Evolutionary conservation across 2,888 invertebrate genomes (phyloP).

Genomic region (Xylota segnis): DNA sequence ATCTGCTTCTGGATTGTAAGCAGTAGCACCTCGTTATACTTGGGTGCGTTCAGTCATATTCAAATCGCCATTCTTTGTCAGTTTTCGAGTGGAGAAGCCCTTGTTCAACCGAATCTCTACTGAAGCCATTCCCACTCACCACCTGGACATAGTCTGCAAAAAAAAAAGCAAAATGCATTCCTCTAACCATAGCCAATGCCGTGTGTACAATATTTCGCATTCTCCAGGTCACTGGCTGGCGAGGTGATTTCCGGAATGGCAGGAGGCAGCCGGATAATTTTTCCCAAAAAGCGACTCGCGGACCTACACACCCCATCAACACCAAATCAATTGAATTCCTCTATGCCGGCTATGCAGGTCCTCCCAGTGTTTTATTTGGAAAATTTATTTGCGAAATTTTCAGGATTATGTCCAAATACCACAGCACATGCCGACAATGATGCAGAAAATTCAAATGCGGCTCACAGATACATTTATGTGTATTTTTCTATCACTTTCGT

Average conservation of each 20-base stretch:
- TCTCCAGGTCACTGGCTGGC: slow-evolving; percentile 43
- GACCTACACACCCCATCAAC: slow-evolving; percentile 1
- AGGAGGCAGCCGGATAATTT: slow-evolving; percentile 27
- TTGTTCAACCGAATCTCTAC: not conserved
- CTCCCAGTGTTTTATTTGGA: slow-evolving; percentile 35
- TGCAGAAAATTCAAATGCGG: slow-evolving; percentile 20
- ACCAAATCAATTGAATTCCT: not conserved
- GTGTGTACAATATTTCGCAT: slow-evolving; percentile 46
- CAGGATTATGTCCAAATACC: slow-evolving; percentile 24
- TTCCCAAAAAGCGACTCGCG: slow-evolving; percentile 13
- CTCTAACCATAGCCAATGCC: not conserved
- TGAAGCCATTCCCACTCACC: not conserved
- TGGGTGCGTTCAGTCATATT: too few species aligned
- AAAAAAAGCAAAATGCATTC: not conserved
- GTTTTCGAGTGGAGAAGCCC: too few species aligned
- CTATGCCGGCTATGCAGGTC: not conserved
- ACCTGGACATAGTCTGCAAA: not conserved
- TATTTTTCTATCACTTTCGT: slow-evolving; percentile 38
- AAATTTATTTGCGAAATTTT: slow-evolving; percentile 44
- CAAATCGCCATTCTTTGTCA: too few species aligned
- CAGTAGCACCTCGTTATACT: too few species aligned
- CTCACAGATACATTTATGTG: not conserved
- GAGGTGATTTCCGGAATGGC: slow-evolving; percentile 17
- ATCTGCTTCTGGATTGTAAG: too few species aligned
- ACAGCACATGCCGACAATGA: not conserved